phyloP scores from a whole-genome alignment of 35 echinoderm and acorn worm genomes.

The Ptychodera flava region DNA sequence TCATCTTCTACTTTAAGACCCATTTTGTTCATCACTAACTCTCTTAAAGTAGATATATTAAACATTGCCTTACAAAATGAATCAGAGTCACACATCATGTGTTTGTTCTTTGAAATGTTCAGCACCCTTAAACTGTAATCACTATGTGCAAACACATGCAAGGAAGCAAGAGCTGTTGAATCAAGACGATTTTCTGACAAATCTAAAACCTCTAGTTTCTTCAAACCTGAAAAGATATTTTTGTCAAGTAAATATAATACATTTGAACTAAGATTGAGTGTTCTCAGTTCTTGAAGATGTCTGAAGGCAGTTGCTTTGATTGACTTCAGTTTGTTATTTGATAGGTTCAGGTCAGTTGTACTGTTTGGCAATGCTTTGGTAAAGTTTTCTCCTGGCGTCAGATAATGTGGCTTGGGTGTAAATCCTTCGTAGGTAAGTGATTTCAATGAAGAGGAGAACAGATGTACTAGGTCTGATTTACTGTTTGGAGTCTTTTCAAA shows the following conservation, averaged over 20 bases:
- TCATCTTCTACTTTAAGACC: background rate
- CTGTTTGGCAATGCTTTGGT: background rate
- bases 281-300: background rate
- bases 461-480: too few species aligned
- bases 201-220: background rate
- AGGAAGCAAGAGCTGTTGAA: background rate
- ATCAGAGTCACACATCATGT: too few species aligned
- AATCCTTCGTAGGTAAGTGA: too few species aligned
- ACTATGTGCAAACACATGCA: background rate
- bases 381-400: too few species aligned
- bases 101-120: background rate
- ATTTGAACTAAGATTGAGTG: background rate
- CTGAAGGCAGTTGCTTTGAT: background rate
- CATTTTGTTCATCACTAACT: background rate
- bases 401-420: too few species aligned
- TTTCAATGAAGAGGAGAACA: too few species aligned
- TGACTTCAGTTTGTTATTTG: background rate
- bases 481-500: background rate
- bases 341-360: background rate
- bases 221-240: background rate
- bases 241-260: background rate
- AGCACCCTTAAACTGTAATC: background rate
- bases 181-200: background rate
- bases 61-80: background rate
- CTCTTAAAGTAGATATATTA: background rate